These are phyloP conservation scores for Brachionus angularis DNA, from an alignment of 1,140 invertebrate species.

Conservation along the genomic window DNA sequence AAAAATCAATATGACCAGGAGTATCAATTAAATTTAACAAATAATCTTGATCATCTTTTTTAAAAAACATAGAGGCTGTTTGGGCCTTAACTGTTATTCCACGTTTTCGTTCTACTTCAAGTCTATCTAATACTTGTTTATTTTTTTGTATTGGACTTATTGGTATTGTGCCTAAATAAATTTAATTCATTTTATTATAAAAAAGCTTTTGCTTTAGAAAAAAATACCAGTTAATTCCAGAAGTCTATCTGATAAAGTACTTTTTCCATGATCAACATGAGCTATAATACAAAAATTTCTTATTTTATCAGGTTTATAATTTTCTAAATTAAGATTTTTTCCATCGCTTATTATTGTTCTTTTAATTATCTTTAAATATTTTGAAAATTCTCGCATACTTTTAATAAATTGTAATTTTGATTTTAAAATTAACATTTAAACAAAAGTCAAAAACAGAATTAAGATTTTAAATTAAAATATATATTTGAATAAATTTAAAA, in stretches of 20 bases:
- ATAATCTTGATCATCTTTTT: slow-evolving; percentile 63
- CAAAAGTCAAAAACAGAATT: too few species aligned
- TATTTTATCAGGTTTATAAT: slow-evolving; percentile 68
- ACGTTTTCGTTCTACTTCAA: slow-evolving; percentile 80
- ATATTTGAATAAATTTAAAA: too few species aligned
- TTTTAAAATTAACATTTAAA: too few species aligned
- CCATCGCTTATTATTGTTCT: background rate
- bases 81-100: slow-evolving; percentile 98
- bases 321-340: slow-evolving; percentile 47
- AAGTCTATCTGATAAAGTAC: slow-evolving; percentile 84
- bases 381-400: too few species aligned
- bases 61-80: slow-evolving; percentile 80
- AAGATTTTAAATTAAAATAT: too few species aligned
- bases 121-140: slow-evolving; percentile 80
- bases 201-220: background rate
- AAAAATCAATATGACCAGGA: slow-evolving; percentile 96
- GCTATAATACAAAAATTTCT: slow-evolving; percentile 94
- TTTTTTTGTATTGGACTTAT: slow-evolving; percentile 47
- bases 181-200: background rate
- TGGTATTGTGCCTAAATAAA: slow-evolving; percentile 5
- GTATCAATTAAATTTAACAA: slow-evolving; percentile 96
- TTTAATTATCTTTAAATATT: too few species aligned
- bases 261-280: slow-evolving; percentile 94
- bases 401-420: too few species aligned
- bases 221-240: slow-evolving; percentile 75